Base-by-base conservation (phyloP, 2,888 invertebrate genomes). In the Gasteruption jaculator region DNA sequence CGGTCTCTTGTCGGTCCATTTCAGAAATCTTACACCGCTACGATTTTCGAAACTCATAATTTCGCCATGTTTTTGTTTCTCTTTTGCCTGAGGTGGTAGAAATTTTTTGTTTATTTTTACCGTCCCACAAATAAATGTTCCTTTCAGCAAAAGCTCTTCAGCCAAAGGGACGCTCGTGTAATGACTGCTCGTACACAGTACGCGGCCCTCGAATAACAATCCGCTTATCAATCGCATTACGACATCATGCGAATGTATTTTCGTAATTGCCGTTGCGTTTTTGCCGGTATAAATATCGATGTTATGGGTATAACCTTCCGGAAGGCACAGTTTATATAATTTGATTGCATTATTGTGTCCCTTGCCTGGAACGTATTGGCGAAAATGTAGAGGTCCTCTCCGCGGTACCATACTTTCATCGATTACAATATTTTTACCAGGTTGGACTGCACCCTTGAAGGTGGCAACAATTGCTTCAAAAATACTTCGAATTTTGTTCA, bases 371-470 rank as follows among this genome's bases (percentile, higher is more conserved):
- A 38, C 30, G 29, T 38, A 38, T 20, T 38, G 30, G 15, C 27
- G 14, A 18, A 26, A 38, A 30, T 24, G 22, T 38, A 38, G 20
- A 20, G 30, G 38, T 19, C 26, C 38, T 38, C 29, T 38, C 27
- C 29, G 30, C 11, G 29, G 38, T 21, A 38, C 29, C 18, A 38
- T 26, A 38, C 30, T 38, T 30, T 38, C 38, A 30, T 67, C 63
- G 19, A 68, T 57, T n/a, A 57, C 50, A 3, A 62, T 14, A 7
- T 41, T 41, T 50, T 58, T 52, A 15, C 56, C 58, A 1, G 58
- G 60, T 30, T 12, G 29, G 10, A 30, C 8, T 26, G 25, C 1
- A 39, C 11, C 18, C 11, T 40, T 46, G 18, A 44, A 24, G 16
- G 30, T 21, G 19, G 32, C 20, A 8, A 49, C 12, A 24, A 48